Base-by-base conservation (phyloP, 2,797 vertebrate genomes). In the Muscicapa striata region DNA sequence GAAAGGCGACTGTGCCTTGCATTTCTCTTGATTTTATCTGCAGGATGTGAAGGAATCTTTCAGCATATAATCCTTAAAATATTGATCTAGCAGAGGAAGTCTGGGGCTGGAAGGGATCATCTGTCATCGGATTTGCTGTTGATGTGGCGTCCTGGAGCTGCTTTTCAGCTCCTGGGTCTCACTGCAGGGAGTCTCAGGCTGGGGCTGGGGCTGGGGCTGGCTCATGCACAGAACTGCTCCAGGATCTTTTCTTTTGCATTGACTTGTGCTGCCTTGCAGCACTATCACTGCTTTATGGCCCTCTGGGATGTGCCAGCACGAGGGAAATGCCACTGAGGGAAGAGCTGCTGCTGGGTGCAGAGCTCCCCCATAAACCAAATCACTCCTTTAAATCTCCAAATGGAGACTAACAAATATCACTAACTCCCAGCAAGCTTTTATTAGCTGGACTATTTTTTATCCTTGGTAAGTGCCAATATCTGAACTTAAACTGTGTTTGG, bases 51-150 rank as follows among this genome's bases (percentile, higher is more conserved):
- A 41, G 79, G 89, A 72, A 91, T 89, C 89, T 92, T 87, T 95
- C 90, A 89, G 48, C 61, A 5, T 72, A 34, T 55, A 93, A 85
- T 78, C 79, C 89, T 81, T 78, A 51, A 87, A 85, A 75, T 89
- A 91, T 78, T 49, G 84, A 84, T 91, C 82, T 38, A n/a, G 40
- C 66, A 32, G 73, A 69, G 87, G 61, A 87, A 78, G 87, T 55
- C 89, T 78, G 52, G 52, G 73, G 81, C 83, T 75, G 43, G 59
- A 64, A 68, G 69, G 87, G 66, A 45, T 91, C 5, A 0, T 68
- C 72, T 89, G 79, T 85, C 87, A 64, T 43, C 76, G 36, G 6
- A 8, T 29, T 30, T 62, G 54, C 66, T 2, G 7, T 23, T 70
- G 30, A 0, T 4, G 2, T 34, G 84, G 57, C 26, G 43, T 5